Evolutionary conservation across 2,113 vertebrate genomes (phyloP), one percentile per base, ranked within the genome.

Genomic region (Salvelinus fontinalis): DNA sequence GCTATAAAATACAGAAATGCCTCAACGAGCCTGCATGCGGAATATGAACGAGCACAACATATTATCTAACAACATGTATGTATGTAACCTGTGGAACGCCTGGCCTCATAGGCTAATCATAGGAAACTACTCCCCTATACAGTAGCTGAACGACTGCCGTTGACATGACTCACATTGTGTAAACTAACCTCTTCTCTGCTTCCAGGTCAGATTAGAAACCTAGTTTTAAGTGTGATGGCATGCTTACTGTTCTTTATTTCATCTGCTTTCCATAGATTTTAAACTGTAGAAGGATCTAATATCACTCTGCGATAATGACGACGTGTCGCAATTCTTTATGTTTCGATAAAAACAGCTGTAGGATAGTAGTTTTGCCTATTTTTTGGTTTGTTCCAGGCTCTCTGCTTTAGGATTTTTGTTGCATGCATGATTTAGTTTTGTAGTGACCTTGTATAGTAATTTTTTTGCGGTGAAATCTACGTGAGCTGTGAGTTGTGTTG

Each of bases 381-480:
- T 18, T 81, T 59, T 83, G 79, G 75, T 44, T 44, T 44, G 39
- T 44, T 81, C 59, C 22, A 18, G 29, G 60, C 39, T 13, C 51
- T 54, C 16, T 85, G 81, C 81, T 74, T 1, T 54, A 77, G 78
- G 75, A 69, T 76, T 44, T 44, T 78, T 13, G 5, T 93, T 94
- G 39, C 39, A 44, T 95, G 94, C 95, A 97, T 97, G 95, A 92
- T 78, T 97, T 90, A 94, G 93, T 93, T 84, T 75, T 75, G 51
- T 54, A 79, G 85, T 96, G 92, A 54, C 51, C 16, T 18, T 54
- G 51, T 54, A 18, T 18, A 18, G 16, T 54, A 54, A 93, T 94
- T 93, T 94, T 94, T 95, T 95, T 95, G 95, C 95, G 95, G 95
- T 95, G 93, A 95, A 78, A 85, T 91, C 81, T 89, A 95, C 94